A percentile compares a stretch with the other conserved stretches of the same genome.
phyloP scores from a whole-genome alignment of 2,888 invertebrate genomes.

The Campoplex nolae region DNA sequence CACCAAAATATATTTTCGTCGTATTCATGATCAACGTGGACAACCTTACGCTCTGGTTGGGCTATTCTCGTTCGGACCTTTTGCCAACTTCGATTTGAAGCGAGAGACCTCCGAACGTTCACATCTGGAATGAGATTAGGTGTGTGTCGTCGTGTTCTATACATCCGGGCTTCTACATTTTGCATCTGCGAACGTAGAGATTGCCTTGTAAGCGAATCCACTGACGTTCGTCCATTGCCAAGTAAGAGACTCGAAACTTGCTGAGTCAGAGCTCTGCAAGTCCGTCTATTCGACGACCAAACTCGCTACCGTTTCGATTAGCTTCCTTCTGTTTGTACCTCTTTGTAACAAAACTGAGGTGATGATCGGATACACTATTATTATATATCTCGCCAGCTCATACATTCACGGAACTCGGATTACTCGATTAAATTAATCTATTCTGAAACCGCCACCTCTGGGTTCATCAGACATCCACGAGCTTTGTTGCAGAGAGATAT shows the following conservation, averaged over 20 bases:
- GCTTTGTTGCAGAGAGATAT: constrained; percentile 16
- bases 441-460: constrained; percentile 16
- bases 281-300: constrained; percentile 1
- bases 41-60: constrained; percentile 16
- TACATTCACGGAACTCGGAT: constrained; percentile 1
- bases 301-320: constrained; percentile 47
- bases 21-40: constrained; percentile 60
- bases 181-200: constrained; percentile 77
- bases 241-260: constrained; percentile 23
- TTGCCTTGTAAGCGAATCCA: constrained; percentile 81
- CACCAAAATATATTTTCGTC: constrained; percentile 21
- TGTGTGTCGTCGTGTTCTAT: constrained; percentile 71
- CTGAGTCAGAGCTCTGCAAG: neutral
- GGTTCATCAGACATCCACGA: neutral
- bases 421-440: constrained; percentile 33
- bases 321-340: constrained; percentile 45
- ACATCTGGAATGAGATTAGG: constrained; percentile 79
- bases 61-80: constrained; percentile 61
- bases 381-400: neutral
- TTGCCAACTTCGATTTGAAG: constrained; percentile 77
- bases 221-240: constrained; percentile 61
- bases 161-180: constrained; percentile 33
- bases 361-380: constrained; percentile 2
- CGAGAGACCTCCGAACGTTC: constrained; percentile 70
- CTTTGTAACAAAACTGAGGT: constrained; percentile 22